These are phyloP conservation scores for Jaculus jaculus DNA, from an alignment of 2,113 vertebrate species.

Conservation along the genomic window DNA sequence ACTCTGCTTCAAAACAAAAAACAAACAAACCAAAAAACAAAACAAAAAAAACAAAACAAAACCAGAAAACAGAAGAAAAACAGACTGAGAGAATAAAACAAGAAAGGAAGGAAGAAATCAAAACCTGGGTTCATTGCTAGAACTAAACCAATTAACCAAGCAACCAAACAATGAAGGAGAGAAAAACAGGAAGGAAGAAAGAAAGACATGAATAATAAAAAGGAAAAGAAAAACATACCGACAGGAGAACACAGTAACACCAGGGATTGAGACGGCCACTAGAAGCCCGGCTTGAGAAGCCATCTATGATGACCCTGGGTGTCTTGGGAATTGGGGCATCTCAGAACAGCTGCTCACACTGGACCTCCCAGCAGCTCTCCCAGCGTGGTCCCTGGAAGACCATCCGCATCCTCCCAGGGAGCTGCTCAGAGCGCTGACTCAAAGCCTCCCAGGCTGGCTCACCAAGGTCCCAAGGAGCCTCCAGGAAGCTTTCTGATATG, in stretches of 20 bases:
- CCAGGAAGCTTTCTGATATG: background rate
- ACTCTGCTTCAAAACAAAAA: no score
- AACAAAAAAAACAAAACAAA: background rate
- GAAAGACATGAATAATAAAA: background rate
- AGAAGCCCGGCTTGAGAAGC: background rate
- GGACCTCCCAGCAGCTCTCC: background rate
- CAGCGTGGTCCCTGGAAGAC: background rate
- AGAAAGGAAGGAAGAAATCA: background rate
- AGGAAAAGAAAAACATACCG: background rate
- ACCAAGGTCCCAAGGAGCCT: background rate
- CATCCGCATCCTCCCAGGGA: background rate
- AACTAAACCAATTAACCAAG: no score
- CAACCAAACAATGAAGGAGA: no score
- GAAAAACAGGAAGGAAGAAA: no score
- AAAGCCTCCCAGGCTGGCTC: background rate
- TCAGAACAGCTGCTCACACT: background rate
- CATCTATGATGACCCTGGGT: background rate
- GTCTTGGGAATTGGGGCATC: background rate
- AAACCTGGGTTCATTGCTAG: no score
- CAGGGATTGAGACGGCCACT: background rate
- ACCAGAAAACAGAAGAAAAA: no score
- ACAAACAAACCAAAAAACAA: no score
- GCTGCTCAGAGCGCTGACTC: background rate
- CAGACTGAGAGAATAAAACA: no score
- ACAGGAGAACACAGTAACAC: background rate